These are phyloP conservation scores for Ferrisia virgata DNA, from an alignment of 2,888 invertebrate species.

Conservation along the genomic window DNA sequence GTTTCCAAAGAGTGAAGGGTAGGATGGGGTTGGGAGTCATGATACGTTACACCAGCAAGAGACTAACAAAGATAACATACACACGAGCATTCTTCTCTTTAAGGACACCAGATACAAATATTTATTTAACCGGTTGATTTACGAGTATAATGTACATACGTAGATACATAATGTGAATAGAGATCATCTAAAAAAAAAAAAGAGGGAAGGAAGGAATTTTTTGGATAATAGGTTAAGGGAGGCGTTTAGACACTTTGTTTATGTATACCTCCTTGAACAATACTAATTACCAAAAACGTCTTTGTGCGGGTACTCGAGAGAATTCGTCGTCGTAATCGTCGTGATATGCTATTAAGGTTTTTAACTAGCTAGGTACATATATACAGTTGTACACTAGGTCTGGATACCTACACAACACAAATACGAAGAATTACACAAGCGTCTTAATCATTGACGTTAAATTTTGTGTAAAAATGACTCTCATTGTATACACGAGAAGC, in stretches of 20 bases:
- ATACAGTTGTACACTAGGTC: no score
- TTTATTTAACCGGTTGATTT: not conserved
- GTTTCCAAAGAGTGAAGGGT: no score
- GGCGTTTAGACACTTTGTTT: not conserved
- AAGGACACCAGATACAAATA: not conserved
- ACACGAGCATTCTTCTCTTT: not conserved
- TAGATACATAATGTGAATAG: no score
- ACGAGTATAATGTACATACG: not conserved
- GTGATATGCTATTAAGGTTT: no score
- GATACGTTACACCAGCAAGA: not conserved
- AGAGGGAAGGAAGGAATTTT: not conserved
- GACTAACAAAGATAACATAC: not conserved
- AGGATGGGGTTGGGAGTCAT: no score
- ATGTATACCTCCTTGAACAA: not conserved
- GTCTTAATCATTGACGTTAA: not conserved
- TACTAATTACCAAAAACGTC: not conserved
- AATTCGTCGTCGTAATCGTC: not conserved
- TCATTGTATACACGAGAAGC: no score
- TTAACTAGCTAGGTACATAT: no score
- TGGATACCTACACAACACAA: no score
- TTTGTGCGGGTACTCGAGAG: not conserved
- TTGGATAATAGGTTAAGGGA: not conserved
- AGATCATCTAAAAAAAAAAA: no score
- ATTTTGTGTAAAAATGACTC: not conserved
- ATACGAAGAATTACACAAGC: not conserved